Evolutionary conservation across 2,888 invertebrate species (phyloP), one percentile per base, ranked within the genome.

Genomic region (Callimorpha dominula): DNA sequence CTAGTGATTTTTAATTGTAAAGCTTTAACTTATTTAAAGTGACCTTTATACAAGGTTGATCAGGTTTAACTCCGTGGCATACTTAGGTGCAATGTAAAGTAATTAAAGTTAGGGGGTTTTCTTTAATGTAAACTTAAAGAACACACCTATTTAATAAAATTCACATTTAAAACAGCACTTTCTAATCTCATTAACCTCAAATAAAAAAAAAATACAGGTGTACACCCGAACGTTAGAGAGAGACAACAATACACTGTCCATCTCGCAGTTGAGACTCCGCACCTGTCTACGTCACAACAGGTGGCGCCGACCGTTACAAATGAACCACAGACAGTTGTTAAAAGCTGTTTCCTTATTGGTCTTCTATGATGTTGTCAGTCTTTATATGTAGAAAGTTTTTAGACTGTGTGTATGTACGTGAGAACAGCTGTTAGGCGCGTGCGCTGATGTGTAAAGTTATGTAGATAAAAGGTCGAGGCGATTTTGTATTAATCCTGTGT

Each of bases 221-320:
- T 42, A 68, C 20, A 62, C 50, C 60, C 40, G 0, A 12, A 40
- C 40, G 9, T 20, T 60, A 74, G 75, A 78, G 73, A 86, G 75
- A 77, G 86, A 83, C 78, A 83, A 62, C 63, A 72, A 63, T 49
- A 68, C 12, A 75, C 68, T 78, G 63, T 64, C 74, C 77, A 64
- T 80, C 70, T 62, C 80, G 73, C n/a, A n/a, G n/a, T n/a, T n/a
- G n/a, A n/a, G n/a, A 71, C 67, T 15, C 54, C 69, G 75, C 89
- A 91, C 91, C 92, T 92, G 92, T 90, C 86, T 83, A 88, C 88
- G 86, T 87, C 88, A 89, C 78, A 85, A 88, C 92, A 91, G 91
- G 92, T 91, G 92, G 81, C 63, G 6, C 0, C 4, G 77, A 88
- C 92, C 88, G 91, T 90, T 89, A 85, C 68, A 69, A 49, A 69